Base-by-base conservation (phyloP, 2,888 invertebrate genomes). In the Dynastes maya region DNA sequence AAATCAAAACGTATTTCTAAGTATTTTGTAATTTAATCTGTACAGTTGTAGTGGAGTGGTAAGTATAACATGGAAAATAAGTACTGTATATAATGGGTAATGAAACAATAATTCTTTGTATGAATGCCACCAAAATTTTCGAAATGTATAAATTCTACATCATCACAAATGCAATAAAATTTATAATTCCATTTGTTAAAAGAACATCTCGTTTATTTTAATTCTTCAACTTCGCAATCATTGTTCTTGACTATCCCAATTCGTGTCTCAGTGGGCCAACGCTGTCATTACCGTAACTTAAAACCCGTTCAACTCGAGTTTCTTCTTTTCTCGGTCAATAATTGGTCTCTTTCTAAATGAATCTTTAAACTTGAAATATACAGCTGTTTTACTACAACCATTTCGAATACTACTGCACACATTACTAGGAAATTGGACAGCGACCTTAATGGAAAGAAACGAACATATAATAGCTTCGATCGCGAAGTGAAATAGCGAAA, bases 401-500 rank as follows among this genome's bases (percentile, higher is more conserved):
- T 29, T 29, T 2, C 51, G 11, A 58, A 29, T 45, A 40, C 72
- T 29, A 40, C 58, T 51, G 27, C 2, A 2, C 5, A 2, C 11
- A 11, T 8, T 51, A 72, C 37, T 58, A 72, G 72, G 58, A 72
- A 72, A 72, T 72, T 40, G 40, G 72, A 40, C 72, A 40, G 22
- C 51, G 72, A 72, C 72, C 72, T 72, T 72, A 55, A 58, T 22
- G 32, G 3, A 37, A 68, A 51, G 51, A 58, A 72, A 61, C 11
- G 58, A 40, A 58, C 4, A 51, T 45, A 58, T 53, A 53, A 27
- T 70, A 22, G 27, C 51, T 58, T 13, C 58, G 55, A 45, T 72
- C 58, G 40, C 22, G 16, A 58, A 58, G 13, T 45, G 67, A 67
- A 67, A 63, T 13, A 63, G 63, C 63, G n/a, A 63, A 63, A 63